Percentiles rank a stretch among this genome's conserved stretches.
Evolutionary conservation across 1,140 invertebrate genomes (phyloP).

Genomic region (Archegozetes longisetosus): DNA sequence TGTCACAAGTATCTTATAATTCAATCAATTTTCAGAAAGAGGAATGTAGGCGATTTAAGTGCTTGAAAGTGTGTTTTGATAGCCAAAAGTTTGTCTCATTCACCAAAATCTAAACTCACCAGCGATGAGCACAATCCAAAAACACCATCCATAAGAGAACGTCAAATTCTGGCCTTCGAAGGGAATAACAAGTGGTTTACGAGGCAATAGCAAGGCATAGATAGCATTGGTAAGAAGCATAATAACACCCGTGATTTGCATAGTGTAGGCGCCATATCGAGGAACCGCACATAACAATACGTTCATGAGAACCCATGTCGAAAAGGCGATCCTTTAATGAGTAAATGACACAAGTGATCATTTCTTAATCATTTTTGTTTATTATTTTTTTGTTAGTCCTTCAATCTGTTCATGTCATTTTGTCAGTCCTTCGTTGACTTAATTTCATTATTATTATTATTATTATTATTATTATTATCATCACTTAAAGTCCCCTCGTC

Average conservation of each 20-base stretch:
- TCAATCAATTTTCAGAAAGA: no score
- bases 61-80: no score
- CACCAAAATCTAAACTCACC: constrained; percentile 40
- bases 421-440: neutral
- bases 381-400: neutral
- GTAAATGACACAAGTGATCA: constrained; percentile 11
- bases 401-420: neutral
- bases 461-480: neutral
- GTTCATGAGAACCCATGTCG: constrained; percentile 81
- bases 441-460: neutral
- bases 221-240: constrained; percentile 58
- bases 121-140: constrained; percentile 70
- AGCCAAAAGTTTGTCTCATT: no score
- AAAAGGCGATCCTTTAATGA: constrained; percentile 59
- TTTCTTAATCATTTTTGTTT: neutral
- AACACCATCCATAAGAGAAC: constrained; percentile 80
- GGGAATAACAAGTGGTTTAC: constrained; percentile 58
- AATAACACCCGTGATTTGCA: constrained; percentile 57
- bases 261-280: constrained; percentile 75
- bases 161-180: constrained; percentile 55
- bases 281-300: constrained; percentile 76
- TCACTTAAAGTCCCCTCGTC: no score
- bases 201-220: constrained; percentile 66
- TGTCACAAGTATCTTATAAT: no score
- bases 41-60: no score